Base-by-base conservation (phyloP, 2,888 invertebrate genomes). In the Drosophila maculinotata region DNA sequence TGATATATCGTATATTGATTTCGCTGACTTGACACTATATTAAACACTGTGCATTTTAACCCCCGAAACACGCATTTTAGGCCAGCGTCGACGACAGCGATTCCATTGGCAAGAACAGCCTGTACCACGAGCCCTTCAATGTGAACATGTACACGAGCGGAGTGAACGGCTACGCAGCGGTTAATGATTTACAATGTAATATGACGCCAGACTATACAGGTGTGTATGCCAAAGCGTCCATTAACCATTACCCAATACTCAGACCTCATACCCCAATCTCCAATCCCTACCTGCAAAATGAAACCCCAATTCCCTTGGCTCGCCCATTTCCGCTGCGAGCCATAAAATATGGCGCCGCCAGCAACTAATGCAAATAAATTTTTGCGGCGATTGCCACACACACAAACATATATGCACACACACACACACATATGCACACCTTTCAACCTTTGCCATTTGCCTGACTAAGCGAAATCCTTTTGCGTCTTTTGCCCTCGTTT, bases 191-290 rank as follows among this genome's bases (percentile, higher is more conserved):
- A 81, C 90, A 92, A 66, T 92, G 92, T 80, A 92, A 92, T 79
- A 92, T 91, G 90, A 93, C 93, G 87, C 93, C 93, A 63, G 93
- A 93, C 90, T 93, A 93, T 89, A 92, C 93, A 91, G 93, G 93
- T 93, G 91, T 91, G 90, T 89, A 77, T 60, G 28, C 39, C 39
- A 31, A 30, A 49, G 17, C 33, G 31, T 48, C 35, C 52, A 47
- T 33, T 58, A 39, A 33, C 39, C 42, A 39, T 33, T 63, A 64
- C 45, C 62, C 62, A 56, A 44, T 44, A 45, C 59, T 41, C 52
- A 31, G 38, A 42, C 53, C 38, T 44, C 54, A 23, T 9, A 38
- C 35, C 26, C 31, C 44, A 10, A 5, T 36, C 4, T 26, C 38
- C 47, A n/a, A n/a, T n/a, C n/a, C n/a, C n/a, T n/a, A n/a, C n/a